Percentiles rank a stretch among this genome's conserved stretches.
phyloP scores from a whole-genome alignment of 2,797 vertebrate genomes.

The Prunella strophiata region DNA sequence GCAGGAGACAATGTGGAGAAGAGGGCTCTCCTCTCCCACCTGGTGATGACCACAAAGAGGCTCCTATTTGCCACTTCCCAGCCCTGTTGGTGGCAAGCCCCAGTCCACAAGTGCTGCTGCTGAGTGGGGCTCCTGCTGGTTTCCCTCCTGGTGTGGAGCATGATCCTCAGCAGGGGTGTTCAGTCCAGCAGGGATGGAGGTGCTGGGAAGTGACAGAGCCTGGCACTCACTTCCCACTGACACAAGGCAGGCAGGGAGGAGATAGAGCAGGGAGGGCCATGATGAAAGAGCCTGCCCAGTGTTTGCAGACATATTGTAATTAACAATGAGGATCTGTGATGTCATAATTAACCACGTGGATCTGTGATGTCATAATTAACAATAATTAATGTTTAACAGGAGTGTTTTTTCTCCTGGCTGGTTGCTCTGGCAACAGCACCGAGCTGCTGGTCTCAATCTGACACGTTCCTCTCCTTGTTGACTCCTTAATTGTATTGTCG shows the following conservation, averaged over 20 bases:
- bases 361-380: conserved; percentile 49
- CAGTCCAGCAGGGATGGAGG: neutral
- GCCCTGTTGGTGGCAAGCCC: neutral
- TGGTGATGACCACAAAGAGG: neutral
- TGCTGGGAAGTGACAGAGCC: neutral
- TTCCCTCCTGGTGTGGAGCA: neutral
- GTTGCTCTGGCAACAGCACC: conserved; percentile 38
- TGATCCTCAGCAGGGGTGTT: rapidly evolving
- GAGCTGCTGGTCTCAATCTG: conserved; percentile 25
- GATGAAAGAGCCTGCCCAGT: neutral
- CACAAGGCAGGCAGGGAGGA: neutral
- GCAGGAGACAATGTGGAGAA: neutral
- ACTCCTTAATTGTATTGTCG: neutral
- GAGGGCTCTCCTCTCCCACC: neutral
- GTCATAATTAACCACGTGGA: neutral
- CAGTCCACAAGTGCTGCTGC: rapidly evolving
- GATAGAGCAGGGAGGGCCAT: neutral
- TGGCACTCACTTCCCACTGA: rapidly evolving
- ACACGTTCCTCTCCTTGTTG: neutral
- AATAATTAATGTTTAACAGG: conserved; percentile 37
- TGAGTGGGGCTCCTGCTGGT: neutral
- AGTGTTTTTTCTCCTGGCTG: conserved; percentile 10
- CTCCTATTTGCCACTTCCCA: neutral
- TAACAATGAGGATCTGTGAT: neutral
- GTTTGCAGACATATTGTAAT: neutral